Conservation (phyloP, 2,113 vertebrate genomes). For the Oncorhynchus nerka region DNA sequence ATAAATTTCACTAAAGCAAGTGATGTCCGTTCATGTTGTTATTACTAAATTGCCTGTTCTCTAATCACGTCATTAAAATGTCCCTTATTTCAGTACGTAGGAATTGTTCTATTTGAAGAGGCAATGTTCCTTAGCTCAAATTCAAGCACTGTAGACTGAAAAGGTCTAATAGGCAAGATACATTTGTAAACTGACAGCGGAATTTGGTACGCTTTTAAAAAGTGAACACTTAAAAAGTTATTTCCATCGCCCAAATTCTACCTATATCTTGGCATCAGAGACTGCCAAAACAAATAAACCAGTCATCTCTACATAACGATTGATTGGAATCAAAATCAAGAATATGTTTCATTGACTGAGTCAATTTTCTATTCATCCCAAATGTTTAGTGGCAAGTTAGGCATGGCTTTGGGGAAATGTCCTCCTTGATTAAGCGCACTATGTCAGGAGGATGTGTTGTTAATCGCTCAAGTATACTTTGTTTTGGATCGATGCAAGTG, state of each 20-base stretch:
- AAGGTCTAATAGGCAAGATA: background rate
- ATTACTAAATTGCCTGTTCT: background rate
- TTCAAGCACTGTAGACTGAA: background rate
- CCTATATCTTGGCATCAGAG: too few relatives aligned
- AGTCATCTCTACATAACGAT: background rate
- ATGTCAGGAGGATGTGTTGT: background rate
- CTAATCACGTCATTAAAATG: background rate
- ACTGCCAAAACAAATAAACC: too few relatives aligned
- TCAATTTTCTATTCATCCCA: background rate
- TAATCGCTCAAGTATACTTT: background rate
- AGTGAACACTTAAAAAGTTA: too few relatives aligned
- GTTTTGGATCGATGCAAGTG: slow-evolving; percentile 1
- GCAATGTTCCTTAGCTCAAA: background rate
- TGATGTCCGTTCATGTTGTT: background rate
- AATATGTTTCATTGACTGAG: background rate
- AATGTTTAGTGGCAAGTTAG: background rate
- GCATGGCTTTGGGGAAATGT: background rate
- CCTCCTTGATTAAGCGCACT: background rate
- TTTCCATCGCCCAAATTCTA: too few relatives aligned
- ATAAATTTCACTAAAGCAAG: background rate
- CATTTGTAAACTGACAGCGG: too few relatives aligned
- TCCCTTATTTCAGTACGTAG: background rate
- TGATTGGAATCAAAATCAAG: background rate
- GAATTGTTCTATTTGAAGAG: background rate
- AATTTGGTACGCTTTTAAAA: too few relatives aligned